Base-by-base conservation (phyloP, 2,888 invertebrate species). In the Chaitophorus viminalis region DNA sequence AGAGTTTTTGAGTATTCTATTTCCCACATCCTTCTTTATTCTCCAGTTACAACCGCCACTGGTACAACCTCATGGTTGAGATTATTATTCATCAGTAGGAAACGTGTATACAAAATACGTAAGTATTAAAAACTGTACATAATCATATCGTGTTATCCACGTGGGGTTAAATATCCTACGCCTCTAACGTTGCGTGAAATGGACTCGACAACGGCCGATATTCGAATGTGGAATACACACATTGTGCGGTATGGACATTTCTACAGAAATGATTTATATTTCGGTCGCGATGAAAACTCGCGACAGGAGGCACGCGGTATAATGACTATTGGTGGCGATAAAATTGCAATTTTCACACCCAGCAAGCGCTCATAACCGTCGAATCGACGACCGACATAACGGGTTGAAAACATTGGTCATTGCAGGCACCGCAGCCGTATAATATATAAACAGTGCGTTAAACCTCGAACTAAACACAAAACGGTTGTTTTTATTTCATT, bases 401-500 rank as follows among this genome's bases (percentile, higher is more conserved):
- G 36, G 75, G 36, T 75, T 46, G 18, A 84, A 83, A 84, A 76
- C 46, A 84, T 76, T 65, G 65, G 46, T 65, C 65, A 60, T 83
- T 82, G n/a, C n/a, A n/a, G 65, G 29, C n/a, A 29, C 25, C n/a
- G 36, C n/a, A 5, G 78, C 9, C 33, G 77, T 54, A 3, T n/a
- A n/a, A n/a, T n/a, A n/a, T 18, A 72, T 29, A 74, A 74, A 39
- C 52, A 31, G 33, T 52, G 46, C 46, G 29, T 46, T 76, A 81
- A 46, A 81, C 70, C n/a, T n/a, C 31, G 46, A 46, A 65, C 79
- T 65, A 33, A 82, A 82, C 75, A 14, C 46, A 46, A 6, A 29
- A 75, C 29, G 76, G 75, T 75, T 31, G 75, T 84, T 84, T 84
- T 84, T 84, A 84, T 84, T 84, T 76, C 52, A 8, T 29, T 70